phyloP scores from a whole-genome alignment of 2,113 vertebrate genomes.

The Pachycephala philippinensis region DNA sequence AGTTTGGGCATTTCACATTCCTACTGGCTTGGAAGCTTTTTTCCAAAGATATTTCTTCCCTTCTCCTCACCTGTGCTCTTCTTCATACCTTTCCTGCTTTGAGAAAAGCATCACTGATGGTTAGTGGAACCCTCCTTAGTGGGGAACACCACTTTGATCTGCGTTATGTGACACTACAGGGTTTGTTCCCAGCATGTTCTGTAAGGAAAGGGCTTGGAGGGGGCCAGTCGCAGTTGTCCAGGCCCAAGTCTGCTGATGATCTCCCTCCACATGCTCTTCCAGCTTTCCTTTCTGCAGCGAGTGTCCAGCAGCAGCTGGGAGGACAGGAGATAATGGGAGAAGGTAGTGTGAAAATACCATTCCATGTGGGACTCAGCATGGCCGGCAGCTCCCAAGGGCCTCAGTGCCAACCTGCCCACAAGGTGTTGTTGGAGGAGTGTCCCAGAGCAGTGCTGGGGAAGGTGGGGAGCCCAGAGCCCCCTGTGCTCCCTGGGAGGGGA shows the following conservation, averaged over 20 bases:
- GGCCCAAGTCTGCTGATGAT: not conserved
- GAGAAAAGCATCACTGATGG: not conserved
- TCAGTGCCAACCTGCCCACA: not conserved
- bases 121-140: not conserved
- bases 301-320: not conserved
- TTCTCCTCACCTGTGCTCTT: not conserved
- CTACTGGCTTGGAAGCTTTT: not conserved
- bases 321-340: too few species aligned
- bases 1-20: not conserved
- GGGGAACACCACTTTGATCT: not conserved
- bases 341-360: not conserved
- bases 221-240: not conserved
- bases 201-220: not conserved
- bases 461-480: not conserved
- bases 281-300: not conserved
- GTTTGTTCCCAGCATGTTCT: not conserved
- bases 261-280: not conserved
- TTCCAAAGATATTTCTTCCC: not conserved
- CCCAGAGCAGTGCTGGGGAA: not conserved
- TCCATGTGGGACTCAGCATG: too few species aligned
- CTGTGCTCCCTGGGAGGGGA: rapidly evolving
- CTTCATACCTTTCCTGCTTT: not conserved
- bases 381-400: not conserved
- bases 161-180: not conserved
- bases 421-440: not conserved